A percentile compares a stretch with the other conserved stretches of the same genome.
Evolutionary conservation across 2,113 vertebrate genomes (phyloP).

Genomic region (Nibea albiflora): DNA sequence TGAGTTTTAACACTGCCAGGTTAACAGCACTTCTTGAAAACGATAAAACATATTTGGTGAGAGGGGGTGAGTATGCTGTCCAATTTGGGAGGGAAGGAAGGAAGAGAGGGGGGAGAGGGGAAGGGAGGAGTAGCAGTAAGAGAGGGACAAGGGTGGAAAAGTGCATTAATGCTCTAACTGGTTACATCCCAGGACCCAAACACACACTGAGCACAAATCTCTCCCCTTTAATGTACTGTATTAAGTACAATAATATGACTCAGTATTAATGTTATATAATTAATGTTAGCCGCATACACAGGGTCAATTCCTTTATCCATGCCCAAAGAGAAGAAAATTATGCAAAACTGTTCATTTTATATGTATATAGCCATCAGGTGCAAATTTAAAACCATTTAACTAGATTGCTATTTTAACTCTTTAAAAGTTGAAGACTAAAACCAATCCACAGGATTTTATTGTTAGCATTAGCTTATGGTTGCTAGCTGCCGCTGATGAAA

Average conservation of each 20-base stretch:
- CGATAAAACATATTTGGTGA: conserved; percentile 99
- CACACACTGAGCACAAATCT: conserved; percentile 47
- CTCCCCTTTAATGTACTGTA: not conserved
- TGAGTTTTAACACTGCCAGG: conserved; percentile 99
- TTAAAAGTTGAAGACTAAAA: too few relatives aligned
- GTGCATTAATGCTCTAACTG: conserved; percentile 60
- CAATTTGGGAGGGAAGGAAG: conserved; percentile 66
- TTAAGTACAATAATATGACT: not conserved
- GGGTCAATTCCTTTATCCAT: not conserved
- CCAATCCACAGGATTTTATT: too few relatives aligned
- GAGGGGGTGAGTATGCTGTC: conserved; percentile 83
- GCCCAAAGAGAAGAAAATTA: not conserved
- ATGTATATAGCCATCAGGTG: not conserved
- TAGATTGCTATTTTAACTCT: not conserved
- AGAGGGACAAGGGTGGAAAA: conserved; percentile 74
- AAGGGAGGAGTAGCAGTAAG: conserved; percentile 67
- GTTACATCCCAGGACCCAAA: conserved; percentile 44
- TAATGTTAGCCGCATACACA: not conserved
- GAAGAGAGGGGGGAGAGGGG: conserved; percentile 64
- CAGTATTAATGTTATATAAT: not conserved
- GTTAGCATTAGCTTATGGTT: too few relatives aligned
- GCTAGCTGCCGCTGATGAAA: not conserved
- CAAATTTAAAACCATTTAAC: not conserved
- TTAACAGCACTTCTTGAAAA: conserved; percentile 99
- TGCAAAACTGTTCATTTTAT: not conserved